Conservation (phyloP, 2,797 vertebrate species). For the Cottoperca gobio region DNA sequence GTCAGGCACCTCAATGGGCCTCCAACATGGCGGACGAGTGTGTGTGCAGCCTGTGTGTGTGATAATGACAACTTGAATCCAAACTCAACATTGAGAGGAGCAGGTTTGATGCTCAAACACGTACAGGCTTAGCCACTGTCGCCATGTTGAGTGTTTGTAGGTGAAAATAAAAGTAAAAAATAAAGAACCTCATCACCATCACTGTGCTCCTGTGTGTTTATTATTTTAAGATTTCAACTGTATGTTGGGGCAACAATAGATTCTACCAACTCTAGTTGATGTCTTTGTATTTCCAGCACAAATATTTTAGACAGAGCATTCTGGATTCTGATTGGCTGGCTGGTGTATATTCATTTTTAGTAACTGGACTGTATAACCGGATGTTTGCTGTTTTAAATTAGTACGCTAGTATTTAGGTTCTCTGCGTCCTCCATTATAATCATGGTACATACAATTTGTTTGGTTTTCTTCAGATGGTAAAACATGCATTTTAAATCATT, state of each 20-base stretch:
- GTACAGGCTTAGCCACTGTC: conserved; percentile 23
- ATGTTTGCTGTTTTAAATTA: not conserved
- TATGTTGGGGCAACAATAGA: not conserved
- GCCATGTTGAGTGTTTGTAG: conserved; percentile 23
- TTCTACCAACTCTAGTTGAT: not conserved
- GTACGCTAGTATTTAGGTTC: not conserved
- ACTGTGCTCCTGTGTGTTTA: not conserved
- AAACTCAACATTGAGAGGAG: conserved; percentile 82
- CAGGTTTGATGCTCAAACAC: conserved; percentile 81
- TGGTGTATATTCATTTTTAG: not conserved
- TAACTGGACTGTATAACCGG: not conserved
- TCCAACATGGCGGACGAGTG: conserved; percentile 17
- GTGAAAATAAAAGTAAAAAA: conserved; percentile 41
- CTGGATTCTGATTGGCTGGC: not conserved
- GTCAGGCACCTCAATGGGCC: conserved; percentile 13
- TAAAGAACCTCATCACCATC: conserved; percentile 30
- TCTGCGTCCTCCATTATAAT: not conserved
- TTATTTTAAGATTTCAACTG: not conserved
- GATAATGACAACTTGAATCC: conserved; percentile 84
- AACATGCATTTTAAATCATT: not conserved
- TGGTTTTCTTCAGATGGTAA: not conserved
- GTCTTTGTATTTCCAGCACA: not conserved
- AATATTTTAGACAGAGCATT: not conserved
- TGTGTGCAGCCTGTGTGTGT: conserved; percentile 59
- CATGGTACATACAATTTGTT: not conserved